phyloP scores from a whole-genome alignment of 1,140 invertebrate genomes.

The Megalonaias nervosa region DNA sequence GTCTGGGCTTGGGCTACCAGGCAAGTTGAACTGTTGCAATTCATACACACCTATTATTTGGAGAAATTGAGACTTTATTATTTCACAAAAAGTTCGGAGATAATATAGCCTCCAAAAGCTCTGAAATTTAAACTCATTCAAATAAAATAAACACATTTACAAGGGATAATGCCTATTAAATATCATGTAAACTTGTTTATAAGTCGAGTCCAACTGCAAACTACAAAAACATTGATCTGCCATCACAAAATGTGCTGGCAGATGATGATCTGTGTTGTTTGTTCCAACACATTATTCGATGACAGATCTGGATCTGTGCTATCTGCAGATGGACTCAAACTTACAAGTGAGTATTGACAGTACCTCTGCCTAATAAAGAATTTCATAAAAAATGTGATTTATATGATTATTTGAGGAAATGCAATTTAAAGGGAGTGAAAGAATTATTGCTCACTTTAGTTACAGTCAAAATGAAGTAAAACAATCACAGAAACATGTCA shows the following conservation, averaged over 20 bases:
- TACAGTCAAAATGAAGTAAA: too few relatives aligned
- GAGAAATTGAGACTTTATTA: not conserved
- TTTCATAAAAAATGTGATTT: not conserved
- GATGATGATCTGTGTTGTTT: too few relatives aligned
- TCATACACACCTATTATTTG: conserved; percentile 43
- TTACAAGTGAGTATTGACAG: too few relatives aligned
- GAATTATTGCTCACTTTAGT: too few relatives aligned
- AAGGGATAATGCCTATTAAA: not conserved
- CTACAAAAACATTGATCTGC: not conserved
- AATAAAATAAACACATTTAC: not conserved
- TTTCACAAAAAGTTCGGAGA: not conserved
- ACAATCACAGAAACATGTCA: too few relatives aligned
- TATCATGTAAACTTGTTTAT: not conserved
- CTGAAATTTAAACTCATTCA: not conserved
- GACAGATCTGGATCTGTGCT: too few relatives aligned
- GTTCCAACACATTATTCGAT: not conserved
- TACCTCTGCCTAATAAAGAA: not conserved
- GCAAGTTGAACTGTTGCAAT: conserved; percentile 18
- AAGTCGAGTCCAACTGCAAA: too few relatives aligned
- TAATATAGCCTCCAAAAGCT: not conserved
- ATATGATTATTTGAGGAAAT: too few relatives aligned
- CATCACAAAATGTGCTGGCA: too few relatives aligned
- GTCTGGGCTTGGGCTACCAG: not conserved
- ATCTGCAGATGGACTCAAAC: too few relatives aligned
- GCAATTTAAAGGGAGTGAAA: too few relatives aligned